These are phyloP conservation scores for Lordiphosa andalusiaca DNA, from an alignment of 2,888 invertebrate species.

Conservation along the genomic window DNA sequence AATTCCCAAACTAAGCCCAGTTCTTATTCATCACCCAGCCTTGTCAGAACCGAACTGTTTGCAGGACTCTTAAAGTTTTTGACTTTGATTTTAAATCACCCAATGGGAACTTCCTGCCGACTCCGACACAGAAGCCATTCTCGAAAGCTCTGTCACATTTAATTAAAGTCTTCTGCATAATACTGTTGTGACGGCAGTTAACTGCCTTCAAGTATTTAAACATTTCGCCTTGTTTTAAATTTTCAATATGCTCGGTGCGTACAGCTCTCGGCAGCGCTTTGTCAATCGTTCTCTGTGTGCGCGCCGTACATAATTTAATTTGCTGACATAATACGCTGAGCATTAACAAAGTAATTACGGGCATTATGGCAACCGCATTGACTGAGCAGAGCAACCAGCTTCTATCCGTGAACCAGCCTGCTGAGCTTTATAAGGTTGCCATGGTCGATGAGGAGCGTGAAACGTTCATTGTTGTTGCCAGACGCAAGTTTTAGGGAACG, in stretches of 20 bases:
- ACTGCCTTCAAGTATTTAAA: conserved; percentile 28
- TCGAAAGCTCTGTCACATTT: conserved; percentile 21
- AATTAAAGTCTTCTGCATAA: conserved; percentile 28
- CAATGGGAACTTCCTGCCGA: no score
- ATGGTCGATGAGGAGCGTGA: conserved; percentile 22
- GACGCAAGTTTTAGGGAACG: background rate
- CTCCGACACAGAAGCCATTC: conserved; percentile 3
- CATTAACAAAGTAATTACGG: conserved; percentile 70
- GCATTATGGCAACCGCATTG: conserved; percentile 61
- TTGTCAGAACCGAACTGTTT: no score
- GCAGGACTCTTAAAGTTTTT: no score
- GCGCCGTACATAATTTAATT: conserved; percentile 54
- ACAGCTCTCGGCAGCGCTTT: conserved; percentile 9
- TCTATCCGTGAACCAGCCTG: conserved; percentile 28
- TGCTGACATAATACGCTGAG: conserved; percentile 51
- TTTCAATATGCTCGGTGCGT: conserved; percentile 28
- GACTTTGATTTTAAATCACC: no score
- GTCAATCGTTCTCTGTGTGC: conserved; percentile 19
- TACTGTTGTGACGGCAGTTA: conserved; percentile 17
- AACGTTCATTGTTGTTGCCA: conserved; percentile 23
- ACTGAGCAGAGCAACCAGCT: conserved; percentile 7
- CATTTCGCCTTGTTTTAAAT: conserved; percentile 22
- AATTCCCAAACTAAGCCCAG: no score
- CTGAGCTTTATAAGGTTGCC: conserved; percentile 34
- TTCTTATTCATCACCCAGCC: no score